Evolutionary conservation across 2,113 vertebrate genomes (phyloP), one percentile per base, ranked within the genome.

Genomic region (Ptilorrhoa leucosticta): DNA sequence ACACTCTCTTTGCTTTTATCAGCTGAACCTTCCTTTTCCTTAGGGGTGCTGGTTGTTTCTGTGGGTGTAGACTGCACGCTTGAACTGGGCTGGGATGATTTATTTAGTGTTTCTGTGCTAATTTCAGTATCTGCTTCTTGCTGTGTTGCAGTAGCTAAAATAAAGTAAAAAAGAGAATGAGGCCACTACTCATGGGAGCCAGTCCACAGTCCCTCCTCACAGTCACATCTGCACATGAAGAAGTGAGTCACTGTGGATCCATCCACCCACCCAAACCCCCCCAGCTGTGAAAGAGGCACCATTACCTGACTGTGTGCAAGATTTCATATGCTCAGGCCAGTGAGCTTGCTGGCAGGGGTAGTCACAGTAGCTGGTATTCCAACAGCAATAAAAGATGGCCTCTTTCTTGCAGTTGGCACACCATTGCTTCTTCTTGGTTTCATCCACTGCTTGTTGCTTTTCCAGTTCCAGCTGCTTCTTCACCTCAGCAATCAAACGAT

Each of bases 381-480:
- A 99, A 96, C 99, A 99, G 97, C 99, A 99, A 93, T 99, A 99
- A 96, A 99, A 99, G 72, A 99, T 99, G 96, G 99, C 99, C 94
- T 99, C 99, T 92, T 99, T 99, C 96, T 98, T 99, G 98, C 99
- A 99, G 97, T 99, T 99, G 61, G 99, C 99, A 3, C 99, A 99
- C 99, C 99, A 99, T 95, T 99, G 99, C 95, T 99, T 99, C 98
- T 99, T 99, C 97, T 99, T 99, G 78, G 99, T 99, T 98, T 99
- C 99, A 4, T 99, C 99, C 68, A 99, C 98, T 0, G 99, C 99
- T 97, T 99, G 99, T 92, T 99, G 99, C 95, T 99, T 99, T 94
- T 99, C 99, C 84, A 98, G 51, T 92, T 99, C 99, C 85, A 98
- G 98, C 97, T 99, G 99, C 94, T 99, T 99, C 96, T 99, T 99